Percentiles rank a stretch among this genome's conserved stretches.
phyloP scores from a whole-genome alignment of 1,140 invertebrate genomes.

The Mylabris phalerata region DNA sequence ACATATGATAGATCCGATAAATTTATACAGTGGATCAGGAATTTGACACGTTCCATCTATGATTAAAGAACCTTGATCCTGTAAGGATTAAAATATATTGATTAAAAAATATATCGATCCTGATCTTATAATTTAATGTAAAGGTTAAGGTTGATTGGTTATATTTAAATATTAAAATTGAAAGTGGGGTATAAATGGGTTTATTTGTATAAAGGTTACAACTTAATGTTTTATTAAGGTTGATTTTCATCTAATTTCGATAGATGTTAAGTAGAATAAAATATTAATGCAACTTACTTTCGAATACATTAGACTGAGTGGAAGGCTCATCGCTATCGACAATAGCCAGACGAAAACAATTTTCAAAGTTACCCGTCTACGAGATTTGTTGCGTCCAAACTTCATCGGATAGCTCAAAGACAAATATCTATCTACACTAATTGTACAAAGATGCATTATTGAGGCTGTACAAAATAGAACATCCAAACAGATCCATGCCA shows the following conservation, averaged over 20 bases:
- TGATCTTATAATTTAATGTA: not conserved
- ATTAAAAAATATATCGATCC: not conserved
- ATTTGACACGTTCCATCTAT: conserved; percentile 77
- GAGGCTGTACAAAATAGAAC: conserved; percentile 93
- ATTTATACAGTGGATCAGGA: conserved; percentile 81
- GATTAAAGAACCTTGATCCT: conserved; percentile 73
- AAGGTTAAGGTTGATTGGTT: not conserved
- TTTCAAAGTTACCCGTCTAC: conserved; percentile 76
- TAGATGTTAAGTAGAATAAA: not conserved
- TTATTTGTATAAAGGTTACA: not conserved
- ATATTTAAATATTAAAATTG: not conserved
- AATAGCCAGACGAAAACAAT: conserved; percentile 87
- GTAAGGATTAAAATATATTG: conserved; percentile 38
- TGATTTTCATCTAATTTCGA: too few species aligned
- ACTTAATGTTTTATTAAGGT: not conserved
- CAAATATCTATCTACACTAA: conserved; percentile 86
- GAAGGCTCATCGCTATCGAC: conserved; percentile 82
- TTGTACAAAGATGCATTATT: conserved; percentile 93
- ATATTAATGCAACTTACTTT: conserved; percentile 51
- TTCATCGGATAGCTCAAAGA: conserved; percentile 81
- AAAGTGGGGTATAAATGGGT: not conserved
- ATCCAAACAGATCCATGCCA: conserved; percentile 85
- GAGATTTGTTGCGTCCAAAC: conserved; percentile 84
- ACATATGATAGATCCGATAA: conserved; percentile 88
- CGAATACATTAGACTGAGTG: conserved; percentile 80